These are phyloP conservation scores for Protobothrops flavoviridis DNA, from an alignment of 2,113 vertebrate species.

Conservation along the genomic window DNA sequence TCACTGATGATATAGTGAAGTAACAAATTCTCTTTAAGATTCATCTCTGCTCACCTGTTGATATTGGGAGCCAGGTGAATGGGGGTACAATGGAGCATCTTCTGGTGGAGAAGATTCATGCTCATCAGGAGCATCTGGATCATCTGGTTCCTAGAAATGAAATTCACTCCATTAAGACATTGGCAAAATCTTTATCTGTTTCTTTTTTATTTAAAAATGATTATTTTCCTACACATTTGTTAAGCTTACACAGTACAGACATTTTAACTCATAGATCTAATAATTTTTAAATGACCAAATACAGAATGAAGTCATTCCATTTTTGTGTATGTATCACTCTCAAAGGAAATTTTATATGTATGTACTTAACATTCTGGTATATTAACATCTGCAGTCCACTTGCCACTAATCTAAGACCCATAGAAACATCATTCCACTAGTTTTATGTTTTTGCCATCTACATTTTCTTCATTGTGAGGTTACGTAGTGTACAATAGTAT, in stretches of 20 bases:
- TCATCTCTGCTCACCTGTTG: slow-evolving; percentile 82
- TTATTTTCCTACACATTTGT: background rate
- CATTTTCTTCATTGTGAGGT: background rate
- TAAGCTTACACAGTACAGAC: background rate
- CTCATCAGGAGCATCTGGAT: slow-evolving; percentile 96
- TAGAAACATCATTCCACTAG: background rate
- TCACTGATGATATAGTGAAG: background rate
- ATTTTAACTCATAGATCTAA: background rate
- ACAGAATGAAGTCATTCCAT: background rate
- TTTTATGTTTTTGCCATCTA: background rate
- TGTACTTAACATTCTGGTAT: background rate
- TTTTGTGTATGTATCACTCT: background rate
- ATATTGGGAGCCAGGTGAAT: slow-evolving; percentile 95
- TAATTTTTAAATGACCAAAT: background rate
- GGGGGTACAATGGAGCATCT: slow-evolving; percentile 94
- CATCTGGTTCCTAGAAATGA: slow-evolving; percentile 88
- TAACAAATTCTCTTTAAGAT: background rate
- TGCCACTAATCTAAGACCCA: background rate
- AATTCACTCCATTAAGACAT: slow-evolving; percentile 29
- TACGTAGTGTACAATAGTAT: background rate
- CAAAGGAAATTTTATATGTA: background rate
- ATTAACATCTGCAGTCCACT: background rate
- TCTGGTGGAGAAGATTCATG: slow-evolving; percentile 97
- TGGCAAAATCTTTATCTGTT: background rate
- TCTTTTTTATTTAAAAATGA: background rate